These are phyloP conservation scores for Erythrolamprus reginae DNA, from an alignment of 2,113 vertebrate genomes.

Conservation along the genomic window DNA sequence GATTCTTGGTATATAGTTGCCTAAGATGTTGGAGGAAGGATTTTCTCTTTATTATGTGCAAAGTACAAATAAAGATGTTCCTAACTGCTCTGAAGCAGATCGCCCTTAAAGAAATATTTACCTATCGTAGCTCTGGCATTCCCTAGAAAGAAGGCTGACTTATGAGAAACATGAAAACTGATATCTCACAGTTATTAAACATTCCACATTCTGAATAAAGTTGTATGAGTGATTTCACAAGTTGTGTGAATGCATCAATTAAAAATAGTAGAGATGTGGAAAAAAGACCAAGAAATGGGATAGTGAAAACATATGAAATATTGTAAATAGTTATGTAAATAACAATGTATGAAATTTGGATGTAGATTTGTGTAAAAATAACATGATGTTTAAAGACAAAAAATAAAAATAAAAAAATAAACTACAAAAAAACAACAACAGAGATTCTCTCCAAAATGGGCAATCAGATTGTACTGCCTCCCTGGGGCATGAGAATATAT, in stretches of 20 bases:
- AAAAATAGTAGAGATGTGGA: background rate
- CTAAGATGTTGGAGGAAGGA: background rate
- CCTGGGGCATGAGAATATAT: background rate
- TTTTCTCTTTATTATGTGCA: background rate
- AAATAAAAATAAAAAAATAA: too few species aligned
- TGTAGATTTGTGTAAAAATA: too few species aligned
- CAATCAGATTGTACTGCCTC: background rate
- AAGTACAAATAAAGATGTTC: background rate
- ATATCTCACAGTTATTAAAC: background rate
- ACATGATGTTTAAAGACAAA: too few species aligned
- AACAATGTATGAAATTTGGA: too few species aligned
- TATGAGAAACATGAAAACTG: background rate
- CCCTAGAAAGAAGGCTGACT: background rate
- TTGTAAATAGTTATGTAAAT: too few species aligned
- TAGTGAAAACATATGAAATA: too few species aligned
- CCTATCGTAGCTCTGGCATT: background rate
- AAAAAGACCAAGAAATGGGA: too few species aligned
- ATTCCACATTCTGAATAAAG: background rate
- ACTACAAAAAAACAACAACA: too few species aligned
- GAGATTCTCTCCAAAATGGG: background rate
- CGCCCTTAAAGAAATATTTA: background rate
- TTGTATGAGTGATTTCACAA: background rate
- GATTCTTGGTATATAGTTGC: background rate
- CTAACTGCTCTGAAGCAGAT: background rate
- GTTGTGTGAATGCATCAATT: background rate